Evolutionary conservation across 2,797 vertebrate species (phyloP).

Genomic region (Sebastes glaucus): DNA sequence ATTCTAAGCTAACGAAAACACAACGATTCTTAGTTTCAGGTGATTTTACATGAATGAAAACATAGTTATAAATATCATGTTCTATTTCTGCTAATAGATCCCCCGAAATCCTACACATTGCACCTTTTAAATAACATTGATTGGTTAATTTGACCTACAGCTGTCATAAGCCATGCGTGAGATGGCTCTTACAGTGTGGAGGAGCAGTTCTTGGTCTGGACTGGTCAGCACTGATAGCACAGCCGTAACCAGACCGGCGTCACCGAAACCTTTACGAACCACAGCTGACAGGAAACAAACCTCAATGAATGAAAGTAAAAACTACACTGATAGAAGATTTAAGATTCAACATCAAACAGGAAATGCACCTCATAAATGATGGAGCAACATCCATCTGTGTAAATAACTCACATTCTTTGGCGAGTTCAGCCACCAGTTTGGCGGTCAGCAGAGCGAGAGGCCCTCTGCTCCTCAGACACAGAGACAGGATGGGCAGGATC

Average conservation of each 20-base stretch:
- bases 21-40: too few species aligned
- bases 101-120: neutral
- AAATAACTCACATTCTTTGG: slow-evolving; percentile 83
- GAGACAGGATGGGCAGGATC: slow-evolving; percentile 83
- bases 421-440: slow-evolving; percentile 87
- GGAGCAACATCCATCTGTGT: neutral
- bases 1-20: too few species aligned
- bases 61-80: too few species aligned
- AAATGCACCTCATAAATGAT: neutral
- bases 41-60: too few species aligned
- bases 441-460: slow-evolving; percentile 80
- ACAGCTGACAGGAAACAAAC: slow-evolving; percentile 77
- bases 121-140: neutral
- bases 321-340: too few species aligned
- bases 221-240: slow-evolving; percentile 86
- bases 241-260: slow-evolving; percentile 83
- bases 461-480: slow-evolving; percentile 83
- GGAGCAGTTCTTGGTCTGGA: slow-evolving; percentile 85
- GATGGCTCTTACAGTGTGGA: slow-evolving; percentile 83
- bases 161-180: slow-evolving; percentile 86
- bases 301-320: neutral
- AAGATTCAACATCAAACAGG: neutral
- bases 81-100: neutral
- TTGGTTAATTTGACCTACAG: slow-evolving; percentile 70
- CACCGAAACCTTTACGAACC: slow-evolving; percentile 84